These are phyloP conservation scores for Tetragonisca angustula DNA, from an alignment of 2,888 invertebrate genomes.

Conservation along the genomic window DNA sequence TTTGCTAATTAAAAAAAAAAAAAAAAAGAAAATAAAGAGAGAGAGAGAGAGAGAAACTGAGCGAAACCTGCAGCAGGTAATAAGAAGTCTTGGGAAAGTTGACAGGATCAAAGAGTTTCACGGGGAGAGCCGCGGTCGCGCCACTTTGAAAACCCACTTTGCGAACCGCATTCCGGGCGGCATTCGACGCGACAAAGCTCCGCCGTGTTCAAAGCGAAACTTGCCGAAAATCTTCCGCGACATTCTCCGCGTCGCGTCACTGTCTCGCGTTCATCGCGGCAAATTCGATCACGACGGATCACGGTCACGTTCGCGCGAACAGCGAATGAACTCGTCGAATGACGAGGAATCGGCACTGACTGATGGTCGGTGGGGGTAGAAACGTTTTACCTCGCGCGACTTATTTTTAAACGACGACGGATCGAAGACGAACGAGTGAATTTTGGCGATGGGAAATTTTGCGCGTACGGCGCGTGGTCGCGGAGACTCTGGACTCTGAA, in stretches of 20 bases:
- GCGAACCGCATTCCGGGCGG: background rate
- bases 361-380: slow-evolving; percentile 36
- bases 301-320: background rate
- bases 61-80: too few species aligned
- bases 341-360: slow-evolving; percentile 52
- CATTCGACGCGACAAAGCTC: background rate
- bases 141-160: background rate
- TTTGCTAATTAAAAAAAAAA: background rate
- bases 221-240: background rate
- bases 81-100: background rate
- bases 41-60: too few species aligned
- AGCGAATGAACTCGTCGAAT: background rate
- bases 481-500: slow-evolving; percentile 7
- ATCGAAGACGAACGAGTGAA: slow-evolving; percentile 42
- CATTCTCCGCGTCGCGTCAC: background rate
- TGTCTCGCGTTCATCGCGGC: background rate
- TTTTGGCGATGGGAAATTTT: slow-evolving; percentile 18
- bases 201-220: background rate
- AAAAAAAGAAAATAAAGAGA: background rate
- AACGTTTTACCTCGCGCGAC: slow-evolving; percentile 1
- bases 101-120: background rate
- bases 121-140: background rate
- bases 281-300: background rate
- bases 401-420: slow-evolving; percentile 51
- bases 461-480: slow-evolving; percentile 5